These are phyloP conservation scores for Pterophyllum scalare DNA, from an alignment of 2,113 vertebrate genomes.

Conservation along the genomic window DNA sequence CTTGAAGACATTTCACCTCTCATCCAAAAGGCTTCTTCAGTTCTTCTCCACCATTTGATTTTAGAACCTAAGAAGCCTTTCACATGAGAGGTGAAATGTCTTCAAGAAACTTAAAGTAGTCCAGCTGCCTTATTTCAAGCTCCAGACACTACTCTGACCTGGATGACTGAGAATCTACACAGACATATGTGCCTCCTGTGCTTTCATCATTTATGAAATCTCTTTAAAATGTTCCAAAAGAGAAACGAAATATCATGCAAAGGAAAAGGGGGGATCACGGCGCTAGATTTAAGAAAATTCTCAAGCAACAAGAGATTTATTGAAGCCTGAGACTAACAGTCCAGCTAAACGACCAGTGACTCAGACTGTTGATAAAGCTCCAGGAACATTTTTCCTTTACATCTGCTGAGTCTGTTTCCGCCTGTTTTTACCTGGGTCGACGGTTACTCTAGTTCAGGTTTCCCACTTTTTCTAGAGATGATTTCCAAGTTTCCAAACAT, in stretches of 20 bases:
- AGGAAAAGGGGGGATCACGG: not conserved
- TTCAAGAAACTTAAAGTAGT: no score
- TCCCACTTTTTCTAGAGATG: not conserved
- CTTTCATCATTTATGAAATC: not conserved
- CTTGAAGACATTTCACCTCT: no score
- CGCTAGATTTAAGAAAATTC: not conserved
- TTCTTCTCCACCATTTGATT: no score
- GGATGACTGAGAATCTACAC: no score
- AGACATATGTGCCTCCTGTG: not conserved
- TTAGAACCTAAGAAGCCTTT: no score
- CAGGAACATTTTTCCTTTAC: not conserved
- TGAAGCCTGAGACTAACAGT: not conserved
- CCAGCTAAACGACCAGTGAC: not conserved
- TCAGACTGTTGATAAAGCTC: conserved; percentile 8
- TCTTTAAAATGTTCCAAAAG: not conserved
- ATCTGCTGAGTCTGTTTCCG: conserved; percentile 8
- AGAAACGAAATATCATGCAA: not conserved
- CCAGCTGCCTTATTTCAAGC: no score
- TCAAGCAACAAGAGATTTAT: not conserved
- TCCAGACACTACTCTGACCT: no score
- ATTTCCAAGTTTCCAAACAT: not conserved
- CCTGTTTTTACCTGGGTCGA: conserved; percentile 22
- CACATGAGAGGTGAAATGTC: no score
- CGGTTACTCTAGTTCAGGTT: not conserved
- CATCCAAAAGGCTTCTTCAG: no score